Conservation (phyloP, 2,888 invertebrate genomes). For the Acanthopleura granulata region DNA sequence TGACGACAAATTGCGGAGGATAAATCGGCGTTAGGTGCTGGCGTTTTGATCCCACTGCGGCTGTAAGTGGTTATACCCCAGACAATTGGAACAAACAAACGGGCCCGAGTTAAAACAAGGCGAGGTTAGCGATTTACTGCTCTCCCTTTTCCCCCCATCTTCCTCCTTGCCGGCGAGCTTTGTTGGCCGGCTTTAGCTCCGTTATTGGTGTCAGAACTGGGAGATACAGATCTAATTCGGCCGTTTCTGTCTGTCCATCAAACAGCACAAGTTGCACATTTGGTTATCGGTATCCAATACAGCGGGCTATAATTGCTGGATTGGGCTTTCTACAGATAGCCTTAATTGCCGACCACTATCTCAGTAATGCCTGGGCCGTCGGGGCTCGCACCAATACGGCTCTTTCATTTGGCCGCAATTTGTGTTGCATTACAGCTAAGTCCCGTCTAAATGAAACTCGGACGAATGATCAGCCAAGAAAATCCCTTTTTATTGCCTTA, state of each 20-base stretch:
- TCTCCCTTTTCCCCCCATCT: background rate
- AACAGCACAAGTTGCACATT: conserved; percentile 14
- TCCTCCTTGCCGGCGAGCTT: background rate
- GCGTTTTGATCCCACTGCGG: conserved; percentile 12
- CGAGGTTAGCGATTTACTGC: background rate
- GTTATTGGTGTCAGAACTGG: conserved; percentile 14
- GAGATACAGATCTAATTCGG: conserved; percentile 15
- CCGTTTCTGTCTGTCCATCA: conserved; percentile 12
- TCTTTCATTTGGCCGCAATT: conserved; percentile 16
- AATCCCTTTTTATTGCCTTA: conserved; percentile 20
- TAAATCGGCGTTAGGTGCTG: conserved; percentile 6
- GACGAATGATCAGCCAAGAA: conserved; percentile 12
- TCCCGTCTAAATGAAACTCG: conserved; percentile 19
- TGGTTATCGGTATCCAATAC: conserved; percentile 18
- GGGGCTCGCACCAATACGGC: background rate
- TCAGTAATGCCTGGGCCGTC: background rate
- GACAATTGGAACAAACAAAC: background rate
- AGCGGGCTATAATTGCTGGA: conserved; percentile 4
- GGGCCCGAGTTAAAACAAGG: background rate
- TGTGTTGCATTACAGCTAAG: conserved; percentile 15
- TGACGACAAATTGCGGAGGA: conserved; percentile 13
- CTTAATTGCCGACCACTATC: conserved; percentile 19
- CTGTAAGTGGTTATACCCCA: background rate
- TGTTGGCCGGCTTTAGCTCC: background rate
- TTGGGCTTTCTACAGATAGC: conserved; percentile 6